Conservation (phyloP, 2,888 invertebrate species). For the Endotricha flammealis region DNA sequence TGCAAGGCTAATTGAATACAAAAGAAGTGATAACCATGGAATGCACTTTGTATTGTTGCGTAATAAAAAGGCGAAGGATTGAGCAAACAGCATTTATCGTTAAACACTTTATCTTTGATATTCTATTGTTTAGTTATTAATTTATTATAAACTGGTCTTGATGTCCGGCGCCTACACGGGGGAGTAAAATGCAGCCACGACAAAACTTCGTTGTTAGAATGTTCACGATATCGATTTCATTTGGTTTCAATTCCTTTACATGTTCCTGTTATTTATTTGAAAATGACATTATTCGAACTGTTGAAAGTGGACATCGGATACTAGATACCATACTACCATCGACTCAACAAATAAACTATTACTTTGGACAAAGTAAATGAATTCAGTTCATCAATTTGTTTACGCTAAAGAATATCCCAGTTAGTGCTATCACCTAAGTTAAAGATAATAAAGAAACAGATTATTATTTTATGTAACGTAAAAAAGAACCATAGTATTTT, state of each 20-base stretch:
- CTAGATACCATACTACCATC: too few relatives aligned
- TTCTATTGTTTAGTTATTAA: constrained; percentile 46
- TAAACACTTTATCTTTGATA: constrained; percentile 21
- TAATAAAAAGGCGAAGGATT: constrained; percentile 42
- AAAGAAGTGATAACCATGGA: constrained; percentile 69
- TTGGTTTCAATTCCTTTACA: background rate
- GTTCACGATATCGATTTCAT: background rate
- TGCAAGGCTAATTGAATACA: constrained; percentile 77
- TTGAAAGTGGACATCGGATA: too few relatives aligned
- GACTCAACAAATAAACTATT: too few relatives aligned
- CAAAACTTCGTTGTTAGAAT: background rate
- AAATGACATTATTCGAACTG: too few relatives aligned
- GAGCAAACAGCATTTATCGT: constrained; percentile 32
- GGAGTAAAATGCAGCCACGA: constrained; percentile 2
- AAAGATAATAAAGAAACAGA: too few relatives aligned
- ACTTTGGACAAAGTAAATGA: too few relatives aligned
- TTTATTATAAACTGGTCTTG: constrained; percentile 27
- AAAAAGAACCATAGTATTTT: too few relatives aligned
- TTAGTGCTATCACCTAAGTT: too few relatives aligned
- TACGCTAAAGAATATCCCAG: too few relatives aligned
- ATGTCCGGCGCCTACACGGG: constrained; percentile 26
- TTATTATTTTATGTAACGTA: too few relatives aligned
- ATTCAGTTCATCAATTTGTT: too few relatives aligned
- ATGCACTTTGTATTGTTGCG: constrained; percentile 62
- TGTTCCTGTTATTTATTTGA: background rate